A percentile compares a stretch with the other conserved stretches of the same genome.
These are phyloP conservation scores for Tridacna crocea DNA, from an alignment of 2,888 invertebrate species.

Conservation along the genomic window DNA sequence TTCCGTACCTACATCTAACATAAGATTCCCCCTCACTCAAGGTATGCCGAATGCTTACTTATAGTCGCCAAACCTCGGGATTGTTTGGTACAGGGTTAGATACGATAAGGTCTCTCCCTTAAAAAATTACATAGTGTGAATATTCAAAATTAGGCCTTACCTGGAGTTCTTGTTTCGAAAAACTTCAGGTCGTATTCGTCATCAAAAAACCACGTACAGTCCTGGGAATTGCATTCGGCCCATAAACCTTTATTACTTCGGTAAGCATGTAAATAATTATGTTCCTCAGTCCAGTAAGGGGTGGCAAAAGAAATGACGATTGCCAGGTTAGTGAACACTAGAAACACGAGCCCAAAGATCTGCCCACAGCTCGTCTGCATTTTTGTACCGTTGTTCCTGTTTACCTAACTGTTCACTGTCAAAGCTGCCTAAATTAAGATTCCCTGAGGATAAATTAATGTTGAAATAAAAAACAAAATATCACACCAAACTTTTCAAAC, in stretches of 20 bases:
- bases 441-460: neutral
- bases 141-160: slow-evolving; percentile 19
- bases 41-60: too few species aligned
- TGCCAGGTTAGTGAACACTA: slow-evolving; percentile 74
- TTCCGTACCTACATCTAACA: too few species aligned
- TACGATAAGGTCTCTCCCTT: too few species aligned
- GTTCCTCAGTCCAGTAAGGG: slow-evolving; percentile 67
- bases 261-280: neutral
- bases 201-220: slow-evolving; percentile 70
- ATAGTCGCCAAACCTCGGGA: too few species aligned
- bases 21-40: too few species aligned
- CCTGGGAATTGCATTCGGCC: slow-evolving; percentile 62
- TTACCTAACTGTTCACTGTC: neutral
- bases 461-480: neutral
- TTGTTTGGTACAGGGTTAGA: too few species aligned
- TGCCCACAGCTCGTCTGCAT: slow-evolving; percentile 69
- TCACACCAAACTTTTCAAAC: neutral
- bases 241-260: slow-evolving; percentile 66
- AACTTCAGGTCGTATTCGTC: slow-evolving; percentile 38
- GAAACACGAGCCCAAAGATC: slow-evolving; percentile 69
- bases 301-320: slow-evolving; percentile 71
- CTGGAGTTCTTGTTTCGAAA: slow-evolving; percentile 22
- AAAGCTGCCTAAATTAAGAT: neutral
- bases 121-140: too few species aligned
- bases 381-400: neutral